phyloP scores from a whole-genome alignment of 2,888 invertebrate species.

The Ypsolopha sequella region DNA sequence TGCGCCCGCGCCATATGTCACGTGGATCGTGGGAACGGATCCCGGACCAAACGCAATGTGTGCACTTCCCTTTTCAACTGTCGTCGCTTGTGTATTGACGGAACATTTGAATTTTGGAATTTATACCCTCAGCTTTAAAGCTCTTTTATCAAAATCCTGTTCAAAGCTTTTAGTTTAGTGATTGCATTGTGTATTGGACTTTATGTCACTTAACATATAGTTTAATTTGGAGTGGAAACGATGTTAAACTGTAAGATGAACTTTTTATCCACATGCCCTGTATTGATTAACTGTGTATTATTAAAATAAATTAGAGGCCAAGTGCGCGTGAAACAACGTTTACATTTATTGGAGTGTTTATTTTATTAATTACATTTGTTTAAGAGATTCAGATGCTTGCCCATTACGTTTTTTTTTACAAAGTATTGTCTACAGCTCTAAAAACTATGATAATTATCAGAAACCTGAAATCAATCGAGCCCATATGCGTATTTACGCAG shows the following conservation, averaged over 20 bases:
- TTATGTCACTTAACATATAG: neutral
- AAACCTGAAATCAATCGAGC: too few relatives aligned
- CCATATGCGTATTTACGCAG: too few relatives aligned
- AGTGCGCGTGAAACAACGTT: conserved; percentile 43
- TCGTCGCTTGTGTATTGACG: conserved; percentile 1
- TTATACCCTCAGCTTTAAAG: conserved; percentile 18
- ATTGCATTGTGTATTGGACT: neutral
- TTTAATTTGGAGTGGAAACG: neutral
- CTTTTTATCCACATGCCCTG: conserved; percentile 41
- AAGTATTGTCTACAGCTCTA: neutral
- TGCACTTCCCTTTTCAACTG: conserved; percentile 18
- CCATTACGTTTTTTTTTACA: neutral
- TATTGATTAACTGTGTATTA: conserved; percentile 49
- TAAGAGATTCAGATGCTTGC: conserved; percentile 9
- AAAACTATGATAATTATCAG: too few relatives aligned
- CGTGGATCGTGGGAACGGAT: conserved; percentile 64
- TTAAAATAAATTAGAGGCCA: conserved; percentile 41
- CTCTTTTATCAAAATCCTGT: conserved; percentile 17
- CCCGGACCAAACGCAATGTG: conserved; percentile 54
- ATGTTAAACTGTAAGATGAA: conserved; percentile 11
- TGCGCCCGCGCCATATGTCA: conserved; percentile 66
- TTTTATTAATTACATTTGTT: conserved; percentile 17
- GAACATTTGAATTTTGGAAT: conserved; percentile 11
- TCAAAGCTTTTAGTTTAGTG: neutral
- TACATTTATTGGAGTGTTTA: conserved; percentile 26